A percentile compares a stretch with the other conserved stretches of the same genome.
Conservation (phyloP, 2,888 invertebrate species). For the Ephialtes manifestator region DNA sequence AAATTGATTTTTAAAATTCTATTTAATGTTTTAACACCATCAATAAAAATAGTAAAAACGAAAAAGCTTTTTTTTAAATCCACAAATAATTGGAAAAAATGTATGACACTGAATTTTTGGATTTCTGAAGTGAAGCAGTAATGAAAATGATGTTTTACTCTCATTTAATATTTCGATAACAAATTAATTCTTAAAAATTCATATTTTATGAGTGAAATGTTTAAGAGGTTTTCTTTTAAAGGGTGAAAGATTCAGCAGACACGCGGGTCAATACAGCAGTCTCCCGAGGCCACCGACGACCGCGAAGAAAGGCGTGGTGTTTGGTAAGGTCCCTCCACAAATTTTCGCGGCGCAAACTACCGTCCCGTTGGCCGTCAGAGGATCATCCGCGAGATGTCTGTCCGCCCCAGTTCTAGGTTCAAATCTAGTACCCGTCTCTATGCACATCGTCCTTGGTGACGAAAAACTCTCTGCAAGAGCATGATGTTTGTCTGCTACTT, state of each 20-base stretch:
- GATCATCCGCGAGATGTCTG: conserved; percentile 91
- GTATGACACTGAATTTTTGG: too few species aligned
- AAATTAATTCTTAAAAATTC: too few species aligned
- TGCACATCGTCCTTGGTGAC: conserved; percentile 56
- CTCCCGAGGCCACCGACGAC: conserved; percentile 89
- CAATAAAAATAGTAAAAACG: too few species aligned
- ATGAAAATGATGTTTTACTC: not conserved
- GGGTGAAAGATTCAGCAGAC: conserved; percentile 84
- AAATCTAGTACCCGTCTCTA: conserved; percentile 75
- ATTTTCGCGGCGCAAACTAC: conserved; percentile 78
- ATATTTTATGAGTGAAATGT: too few species aligned
- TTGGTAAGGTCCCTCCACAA: conserved; percentile 89
- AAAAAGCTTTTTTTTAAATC: too few species aligned
- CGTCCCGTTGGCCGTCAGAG: conserved; percentile 86
- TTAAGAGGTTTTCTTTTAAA: conserved; percentile 60
- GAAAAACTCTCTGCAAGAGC: conserved; percentile 36
- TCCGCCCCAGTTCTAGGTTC: conserved; percentile 97
- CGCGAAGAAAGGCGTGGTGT: conserved; percentile 90
- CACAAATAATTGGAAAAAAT: too few species aligned
- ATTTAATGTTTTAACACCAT: too few species aligned
- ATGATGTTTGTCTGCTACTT: conserved; percentile 42
- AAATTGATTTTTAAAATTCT: too few species aligned
- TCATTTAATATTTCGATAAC: too few species aligned
- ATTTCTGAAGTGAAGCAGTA: not conserved
- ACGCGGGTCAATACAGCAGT: conserved; percentile 91